These are phyloP conservation scores for Meloidogyne exigua DNA, from an alignment of 1,140 invertebrate species.

Conservation along the genomic window DNA sequence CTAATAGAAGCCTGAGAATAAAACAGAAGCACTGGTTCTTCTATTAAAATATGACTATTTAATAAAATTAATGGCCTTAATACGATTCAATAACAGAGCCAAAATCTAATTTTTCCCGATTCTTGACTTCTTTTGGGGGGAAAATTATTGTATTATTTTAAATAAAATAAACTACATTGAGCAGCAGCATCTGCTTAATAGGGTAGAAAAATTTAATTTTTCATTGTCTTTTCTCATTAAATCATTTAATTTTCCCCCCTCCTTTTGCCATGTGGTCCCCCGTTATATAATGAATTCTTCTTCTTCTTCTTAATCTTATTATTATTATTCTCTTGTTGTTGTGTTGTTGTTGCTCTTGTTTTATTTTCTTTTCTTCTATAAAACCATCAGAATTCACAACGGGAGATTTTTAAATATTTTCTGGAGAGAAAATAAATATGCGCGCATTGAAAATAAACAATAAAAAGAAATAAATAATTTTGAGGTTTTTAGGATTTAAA, in stretches of 20 bases:
- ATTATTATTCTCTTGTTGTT: background rate
- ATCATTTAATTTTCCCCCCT: background rate
- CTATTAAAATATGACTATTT: too few species aligned
- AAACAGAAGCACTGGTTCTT: too few species aligned
- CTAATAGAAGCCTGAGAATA: too few species aligned
- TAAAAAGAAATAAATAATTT: background rate
- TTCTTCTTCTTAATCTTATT: background rate
- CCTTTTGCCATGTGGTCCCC: background rate
- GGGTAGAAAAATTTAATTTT: background rate
- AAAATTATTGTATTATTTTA: background rate
- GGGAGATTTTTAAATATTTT: background rate
- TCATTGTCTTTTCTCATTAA: slow-evolving; percentile 1
- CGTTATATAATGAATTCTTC: slow-evolving; percentile 1
- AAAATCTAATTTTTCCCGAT: background rate
- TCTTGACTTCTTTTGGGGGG: background rate
- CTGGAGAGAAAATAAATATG: background rate
- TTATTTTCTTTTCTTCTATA: background rate
- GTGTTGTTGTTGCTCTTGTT: background rate
- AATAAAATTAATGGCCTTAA: too few species aligned
- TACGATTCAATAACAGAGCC: background rate
- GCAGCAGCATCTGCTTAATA: background rate
- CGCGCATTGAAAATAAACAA: background rate
- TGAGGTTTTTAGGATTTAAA: background rate
- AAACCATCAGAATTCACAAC: slow-evolving; percentile 4
- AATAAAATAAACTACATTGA: too few species aligned